phyloP scores from a whole-genome alignment of 2,113 vertebrate species.

The Brachionichthys hirsutus region DNA sequence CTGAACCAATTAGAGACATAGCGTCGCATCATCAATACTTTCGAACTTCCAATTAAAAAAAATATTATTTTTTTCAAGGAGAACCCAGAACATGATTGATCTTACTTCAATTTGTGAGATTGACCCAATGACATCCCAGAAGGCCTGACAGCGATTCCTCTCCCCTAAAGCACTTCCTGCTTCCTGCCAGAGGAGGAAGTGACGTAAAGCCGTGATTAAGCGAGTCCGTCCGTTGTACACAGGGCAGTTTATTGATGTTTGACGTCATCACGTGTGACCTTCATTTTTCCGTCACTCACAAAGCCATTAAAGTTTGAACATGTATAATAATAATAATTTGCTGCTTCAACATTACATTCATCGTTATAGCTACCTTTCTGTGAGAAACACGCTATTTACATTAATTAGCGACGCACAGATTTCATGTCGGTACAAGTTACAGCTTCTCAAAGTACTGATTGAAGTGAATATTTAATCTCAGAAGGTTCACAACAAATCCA shows the following conservation, averaged over 20 bases:
- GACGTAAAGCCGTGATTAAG: neutral
- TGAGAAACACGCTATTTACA: constrained; percentile 99
- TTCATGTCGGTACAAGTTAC: constrained; percentile 98
- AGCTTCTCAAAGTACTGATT: constrained; percentile 92
- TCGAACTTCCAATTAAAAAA: too few relatives aligned
- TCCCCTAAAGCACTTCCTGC: constrained; percentile 3
- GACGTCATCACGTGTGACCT: constrained; percentile 82
- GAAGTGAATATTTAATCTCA: constrained; percentile 74
- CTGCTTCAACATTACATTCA: constrained; percentile 99
- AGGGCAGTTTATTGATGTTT: constrained; percentile 80
- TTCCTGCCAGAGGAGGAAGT: neutral
- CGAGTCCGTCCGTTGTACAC: constrained; percentile 73
- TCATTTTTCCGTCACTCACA: constrained; percentile 90
- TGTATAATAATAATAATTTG: constrained; percentile 96
- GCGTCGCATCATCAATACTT: too few relatives aligned
- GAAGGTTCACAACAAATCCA: constrained; percentile 70
- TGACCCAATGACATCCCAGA: constrained; percentile 18
- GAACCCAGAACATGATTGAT: too few relatives aligned
- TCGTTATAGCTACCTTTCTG: constrained; percentile 99
- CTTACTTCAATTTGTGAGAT: too few relatives aligned
- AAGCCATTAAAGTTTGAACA: constrained; percentile 99
- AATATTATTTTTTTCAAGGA: too few relatives aligned
- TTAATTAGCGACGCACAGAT: constrained; percentile 93
- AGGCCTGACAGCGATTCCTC: neutral
- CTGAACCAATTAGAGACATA: too few relatives aligned